A percentile compares a stretch with the other conserved stretches of the same genome.
Conservation (phyloP, 2,888 invertebrate genomes). For the Dendrolimus pini region DNA sequence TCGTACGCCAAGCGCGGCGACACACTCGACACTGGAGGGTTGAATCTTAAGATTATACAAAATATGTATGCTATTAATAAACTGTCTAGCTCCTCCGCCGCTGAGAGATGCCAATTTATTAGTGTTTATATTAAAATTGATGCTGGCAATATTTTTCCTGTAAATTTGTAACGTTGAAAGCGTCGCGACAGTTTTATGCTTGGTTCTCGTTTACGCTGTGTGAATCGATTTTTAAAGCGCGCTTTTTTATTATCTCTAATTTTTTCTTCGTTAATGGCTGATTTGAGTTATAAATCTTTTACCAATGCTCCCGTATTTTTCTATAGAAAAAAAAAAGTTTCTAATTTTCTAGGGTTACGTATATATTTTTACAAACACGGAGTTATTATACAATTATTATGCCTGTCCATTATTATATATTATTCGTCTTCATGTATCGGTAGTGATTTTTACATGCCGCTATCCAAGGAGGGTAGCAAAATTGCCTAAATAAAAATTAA, state of each 20-base stretch:
- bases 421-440: too few species aligned
- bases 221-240: constrained; percentile 57
- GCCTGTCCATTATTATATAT: too few species aligned
- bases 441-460: too few species aligned
- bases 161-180: constrained; percentile 71
- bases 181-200: constrained; percentile 53
- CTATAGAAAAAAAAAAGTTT: too few species aligned
- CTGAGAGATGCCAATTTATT: constrained; percentile 74
- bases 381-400: too few species aligned
- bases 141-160: constrained; percentile 67
- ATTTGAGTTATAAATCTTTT: background rate
- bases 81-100: constrained; percentile 54
- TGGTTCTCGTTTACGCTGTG: constrained; percentile 45
- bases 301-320: too few species aligned
- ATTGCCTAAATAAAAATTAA: too few species aligned
- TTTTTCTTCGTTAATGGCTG: background rate
- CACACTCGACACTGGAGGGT: constrained; percentile 60
- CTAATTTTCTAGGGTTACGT: too few species aligned
- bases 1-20: constrained; percentile 55
- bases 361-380: too few species aligned
- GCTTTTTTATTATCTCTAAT: constrained; percentile 20
- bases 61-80: constrained; percentile 68
- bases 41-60: constrained; percentile 64
- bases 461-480: too few species aligned
- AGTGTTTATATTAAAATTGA: constrained; percentile 74